phyloP scores from a whole-genome alignment of 35 echinoderm and acorn worm genomes.

The Acanthaster planci region DNA sequence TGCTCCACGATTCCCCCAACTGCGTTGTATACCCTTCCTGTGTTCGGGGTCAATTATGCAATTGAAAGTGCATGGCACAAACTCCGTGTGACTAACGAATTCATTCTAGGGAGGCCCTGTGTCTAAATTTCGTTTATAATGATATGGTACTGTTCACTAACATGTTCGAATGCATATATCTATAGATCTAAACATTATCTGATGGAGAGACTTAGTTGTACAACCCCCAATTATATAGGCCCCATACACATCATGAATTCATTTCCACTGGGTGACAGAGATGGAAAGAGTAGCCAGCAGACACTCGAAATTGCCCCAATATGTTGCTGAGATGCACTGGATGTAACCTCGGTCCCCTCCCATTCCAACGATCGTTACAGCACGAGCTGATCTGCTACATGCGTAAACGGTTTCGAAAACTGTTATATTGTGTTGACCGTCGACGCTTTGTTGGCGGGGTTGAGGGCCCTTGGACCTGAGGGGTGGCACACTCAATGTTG shows the following conservation, averaged over 20 bases:
- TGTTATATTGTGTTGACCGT: background rate
- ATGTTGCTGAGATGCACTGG: background rate
- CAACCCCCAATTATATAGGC: background rate
- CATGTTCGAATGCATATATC: no score
- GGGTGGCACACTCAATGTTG: background rate
- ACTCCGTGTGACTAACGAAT: no score
- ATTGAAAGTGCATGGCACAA: no score
- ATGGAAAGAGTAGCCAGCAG: background rate
- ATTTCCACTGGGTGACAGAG: background rate
- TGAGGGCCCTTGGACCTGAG: slow-evolving; percentile 2
- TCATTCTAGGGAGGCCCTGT: no score
- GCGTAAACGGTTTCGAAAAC: background rate
- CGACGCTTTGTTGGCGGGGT: background rate
- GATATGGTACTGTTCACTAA: no score
- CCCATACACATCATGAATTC: background rate
- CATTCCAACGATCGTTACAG: background rate
- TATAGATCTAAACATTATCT: slow-evolving; percentile 9
- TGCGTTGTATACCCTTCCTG: no score
- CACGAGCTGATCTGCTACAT: background rate
- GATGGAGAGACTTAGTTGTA: background rate
- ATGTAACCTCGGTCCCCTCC: background rate
- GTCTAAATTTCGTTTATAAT: no score
- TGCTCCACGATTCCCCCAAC: no score
- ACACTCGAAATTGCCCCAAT: background rate
- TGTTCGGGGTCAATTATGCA: no score